Evolutionary conservation across 1,140 invertebrate species (phyloP).

Genomic region (Lanistes nyassanus): DNA sequence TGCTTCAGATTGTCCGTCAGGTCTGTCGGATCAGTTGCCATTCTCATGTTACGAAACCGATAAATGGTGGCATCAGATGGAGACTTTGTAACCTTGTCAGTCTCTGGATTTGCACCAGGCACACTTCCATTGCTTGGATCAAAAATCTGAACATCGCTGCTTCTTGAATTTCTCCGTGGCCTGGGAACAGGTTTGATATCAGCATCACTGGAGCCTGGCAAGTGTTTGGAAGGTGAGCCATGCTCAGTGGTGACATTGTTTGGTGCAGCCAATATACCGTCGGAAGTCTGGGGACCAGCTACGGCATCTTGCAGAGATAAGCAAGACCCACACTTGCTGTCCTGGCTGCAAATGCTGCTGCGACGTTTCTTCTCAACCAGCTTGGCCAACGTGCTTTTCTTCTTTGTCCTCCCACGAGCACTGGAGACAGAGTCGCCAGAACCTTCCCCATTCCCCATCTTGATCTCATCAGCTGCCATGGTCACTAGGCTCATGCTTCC

Average conservation of each 20-base stretch:
- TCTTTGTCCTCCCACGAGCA: conserved; percentile 35
- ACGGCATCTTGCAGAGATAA: conserved; percentile 34
- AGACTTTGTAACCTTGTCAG: conserved; percentile 30
- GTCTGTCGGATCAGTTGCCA: conserved; percentile 42
- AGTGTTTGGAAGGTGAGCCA: neutral
- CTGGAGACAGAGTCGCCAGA: neutral
- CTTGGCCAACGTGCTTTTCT: conserved; percentile 56
- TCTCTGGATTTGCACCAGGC: neutral
- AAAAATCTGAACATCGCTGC: conserved; percentile 21
- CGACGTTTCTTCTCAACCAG: conserved; percentile 45
- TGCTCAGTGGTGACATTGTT: neutral
- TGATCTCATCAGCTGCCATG: conserved; percentile 19
- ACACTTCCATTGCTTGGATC: conserved; percentile 26
- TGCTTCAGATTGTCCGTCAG: conserved; percentile 34
- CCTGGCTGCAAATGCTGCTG: conserved; percentile 36
- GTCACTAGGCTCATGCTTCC: neutral
- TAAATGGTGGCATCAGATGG: conserved; percentile 45
- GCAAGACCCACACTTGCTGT: conserved; percentile 53
- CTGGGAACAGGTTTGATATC: conserved; percentile 25
- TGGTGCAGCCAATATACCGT: too few species aligned
- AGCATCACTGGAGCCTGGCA: neutral
- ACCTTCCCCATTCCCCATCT: too few species aligned
- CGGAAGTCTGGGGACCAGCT: neutral
- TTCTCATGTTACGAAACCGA: conserved; percentile 49
- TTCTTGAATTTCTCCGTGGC: conserved; percentile 17